Percentiles rank a stretch among this genome's conserved stretches.
Conservation (phyloP, 2,888 invertebrate genomes). For the Troglohyphantes excavatus region DNA sequence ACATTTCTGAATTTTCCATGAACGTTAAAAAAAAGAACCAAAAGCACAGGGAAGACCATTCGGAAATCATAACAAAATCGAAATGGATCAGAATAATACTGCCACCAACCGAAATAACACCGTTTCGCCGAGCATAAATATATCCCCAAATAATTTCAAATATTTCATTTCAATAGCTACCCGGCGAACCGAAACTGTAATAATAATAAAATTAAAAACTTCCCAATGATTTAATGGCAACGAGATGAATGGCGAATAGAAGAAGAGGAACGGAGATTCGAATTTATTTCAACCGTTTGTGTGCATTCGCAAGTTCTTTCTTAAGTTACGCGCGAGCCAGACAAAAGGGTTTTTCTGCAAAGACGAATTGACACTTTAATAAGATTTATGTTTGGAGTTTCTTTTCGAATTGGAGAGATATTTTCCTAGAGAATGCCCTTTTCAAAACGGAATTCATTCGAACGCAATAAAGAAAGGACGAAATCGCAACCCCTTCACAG, state of each 20-base stretch:
- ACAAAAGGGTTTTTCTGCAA: constrained; percentile 68
- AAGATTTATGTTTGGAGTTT: constrained; percentile 78
- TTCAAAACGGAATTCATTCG: constrained; percentile 72
- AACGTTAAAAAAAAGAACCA: constrained; percentile 2
- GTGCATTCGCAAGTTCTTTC: constrained; percentile 53
- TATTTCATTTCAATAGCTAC: constrained; percentile 77
- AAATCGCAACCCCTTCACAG: constrained; percentile 42
- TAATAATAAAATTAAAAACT: constrained; percentile 78
- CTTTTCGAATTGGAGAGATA: constrained; percentile 66
- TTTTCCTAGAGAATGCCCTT: constrained; percentile 63
- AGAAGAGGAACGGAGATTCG: constrained; percentile 40
- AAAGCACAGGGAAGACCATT: neutral
- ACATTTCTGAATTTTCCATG: constrained; percentile 31
- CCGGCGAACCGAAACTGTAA: constrained; percentile 68
- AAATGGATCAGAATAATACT: constrained; percentile 53
- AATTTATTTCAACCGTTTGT: constrained; percentile 75
- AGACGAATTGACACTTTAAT: constrained; percentile 78
- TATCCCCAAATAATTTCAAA: constrained; percentile 60
- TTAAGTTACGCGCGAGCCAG: constrained; percentile 57
- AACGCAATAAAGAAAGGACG: constrained; percentile 31
- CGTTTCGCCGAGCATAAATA: constrained; percentile 65
- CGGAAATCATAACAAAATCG: constrained; percentile 63
- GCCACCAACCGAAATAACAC: constrained; percentile 66
- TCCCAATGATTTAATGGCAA: constrained; percentile 76
- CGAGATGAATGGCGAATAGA: constrained; percentile 49